Conservation (phyloP, 1,140 invertebrate genomes). For the Orius laevigatus region DNA sequence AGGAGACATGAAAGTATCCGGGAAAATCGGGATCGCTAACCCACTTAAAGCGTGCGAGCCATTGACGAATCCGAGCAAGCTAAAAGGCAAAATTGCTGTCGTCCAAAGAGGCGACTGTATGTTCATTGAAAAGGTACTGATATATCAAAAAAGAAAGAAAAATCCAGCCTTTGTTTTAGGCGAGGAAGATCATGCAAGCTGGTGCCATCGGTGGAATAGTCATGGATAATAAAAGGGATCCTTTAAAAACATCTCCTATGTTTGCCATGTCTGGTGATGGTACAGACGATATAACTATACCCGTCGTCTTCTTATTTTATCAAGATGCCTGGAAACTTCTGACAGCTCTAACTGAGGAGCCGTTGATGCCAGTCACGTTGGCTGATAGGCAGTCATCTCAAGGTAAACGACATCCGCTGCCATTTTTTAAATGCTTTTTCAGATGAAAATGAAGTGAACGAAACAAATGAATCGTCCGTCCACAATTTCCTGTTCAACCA, state of each 20-base stretch:
- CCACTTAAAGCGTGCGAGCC: constrained; percentile 52
- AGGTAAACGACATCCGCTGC: background rate
- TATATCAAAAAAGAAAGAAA: background rate
- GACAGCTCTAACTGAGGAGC: constrained; percentile 33
- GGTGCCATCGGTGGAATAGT: constrained; percentile 77
- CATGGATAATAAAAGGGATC: constrained; percentile 66
- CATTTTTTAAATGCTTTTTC: background rate
- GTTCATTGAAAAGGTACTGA: constrained; percentile 76
- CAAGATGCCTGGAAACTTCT: constrained; percentile 52
- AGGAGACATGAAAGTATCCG: constrained; percentile 38
- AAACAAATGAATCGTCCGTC: constrained; percentile 12
- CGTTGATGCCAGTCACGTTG: constrained; percentile 33
- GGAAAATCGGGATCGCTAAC: constrained; percentile 41
- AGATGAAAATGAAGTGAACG: constrained; percentile 8
- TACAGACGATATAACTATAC: constrained; percentile 71
- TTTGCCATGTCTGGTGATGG: constrained; percentile 96
- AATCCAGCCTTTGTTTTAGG: constrained; percentile 31
- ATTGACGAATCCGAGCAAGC: constrained; percentile 39
- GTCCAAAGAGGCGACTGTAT: constrained; percentile 82
- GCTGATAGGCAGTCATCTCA: constrained; percentile 22
- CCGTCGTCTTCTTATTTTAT: constrained; percentile 80
- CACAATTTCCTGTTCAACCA: constrained; percentile 13
- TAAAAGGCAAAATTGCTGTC: constrained; percentile 65
- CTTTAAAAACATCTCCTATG: constrained; percentile 56
- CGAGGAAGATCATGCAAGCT: constrained; percentile 60